Evolutionary conservation across 1,140 invertebrate species (phyloP).

Genomic region (Aricia agestis): DNA sequence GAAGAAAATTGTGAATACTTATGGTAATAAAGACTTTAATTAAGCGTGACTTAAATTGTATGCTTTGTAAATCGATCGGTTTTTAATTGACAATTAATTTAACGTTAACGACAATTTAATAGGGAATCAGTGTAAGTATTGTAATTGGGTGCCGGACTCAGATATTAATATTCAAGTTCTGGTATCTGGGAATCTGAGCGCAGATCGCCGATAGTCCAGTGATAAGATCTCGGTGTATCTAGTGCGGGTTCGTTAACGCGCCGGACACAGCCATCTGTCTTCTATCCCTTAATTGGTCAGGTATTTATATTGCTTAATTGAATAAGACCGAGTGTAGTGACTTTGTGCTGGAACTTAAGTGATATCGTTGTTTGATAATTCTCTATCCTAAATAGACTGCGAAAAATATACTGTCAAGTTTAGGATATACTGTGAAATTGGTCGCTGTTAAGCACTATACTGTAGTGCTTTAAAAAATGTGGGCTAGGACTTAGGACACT

Average conservation of each 20-base stretch:
- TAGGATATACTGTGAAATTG: too few species aligned
- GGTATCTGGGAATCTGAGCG: not conserved
- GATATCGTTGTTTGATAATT: not conserved
- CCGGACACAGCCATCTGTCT: not conserved
- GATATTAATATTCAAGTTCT: not conserved
- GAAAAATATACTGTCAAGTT: too few species aligned
- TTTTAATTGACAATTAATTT: too few species aligned
- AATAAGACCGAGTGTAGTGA: not conserved
- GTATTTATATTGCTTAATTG: not conserved
- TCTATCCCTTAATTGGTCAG: slow-evolving; percentile 1
- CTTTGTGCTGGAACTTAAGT: not conserved
- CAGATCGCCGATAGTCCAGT: not conserved
- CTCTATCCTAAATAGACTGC: not conserved
- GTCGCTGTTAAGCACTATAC: too few species aligned
- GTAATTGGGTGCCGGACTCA: not conserved
- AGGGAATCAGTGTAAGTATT: not conserved
- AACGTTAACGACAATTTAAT: not conserved
- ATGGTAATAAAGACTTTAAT: too few species aligned
- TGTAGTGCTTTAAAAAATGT: too few species aligned
- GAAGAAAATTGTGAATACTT: too few species aligned
- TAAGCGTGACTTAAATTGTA: too few species aligned
- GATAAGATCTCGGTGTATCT: not conserved
- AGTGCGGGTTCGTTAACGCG: not conserved
- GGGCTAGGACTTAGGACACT: too few species aligned
- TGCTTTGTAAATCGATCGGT: too few species aligned